Conservation (phyloP, 2,797 vertebrate genomes). For the Mycteria americana region DNA sequence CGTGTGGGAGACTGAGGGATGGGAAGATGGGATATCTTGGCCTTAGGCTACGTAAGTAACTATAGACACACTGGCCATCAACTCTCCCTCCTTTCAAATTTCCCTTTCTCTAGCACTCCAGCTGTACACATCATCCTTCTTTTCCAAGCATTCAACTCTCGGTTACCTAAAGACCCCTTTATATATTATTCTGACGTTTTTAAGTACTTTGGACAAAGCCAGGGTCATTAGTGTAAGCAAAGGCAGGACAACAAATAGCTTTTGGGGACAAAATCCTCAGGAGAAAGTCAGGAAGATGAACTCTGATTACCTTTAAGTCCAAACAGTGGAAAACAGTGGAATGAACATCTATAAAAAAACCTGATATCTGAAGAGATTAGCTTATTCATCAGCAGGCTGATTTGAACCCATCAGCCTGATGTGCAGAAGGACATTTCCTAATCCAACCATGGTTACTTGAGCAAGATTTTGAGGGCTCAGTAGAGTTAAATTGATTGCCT, state of each 20-base stretch:
- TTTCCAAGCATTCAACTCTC: neutral
- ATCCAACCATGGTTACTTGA: neutral
- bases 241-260: neutral
- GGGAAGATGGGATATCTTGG: neutral
- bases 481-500: slow-evolving; percentile 40
- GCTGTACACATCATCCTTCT: neutral
- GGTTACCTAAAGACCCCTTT: neutral
- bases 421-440: neutral
- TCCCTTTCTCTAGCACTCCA: neutral
- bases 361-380: neutral
- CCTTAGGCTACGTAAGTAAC: neutral
- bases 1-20: neutral
- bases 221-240: fast-evolving
- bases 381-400: neutral
- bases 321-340: neutral
- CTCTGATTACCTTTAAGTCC: neutral
- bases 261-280: neutral
- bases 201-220: neutral
- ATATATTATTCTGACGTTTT: neutral
- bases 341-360: neutral
- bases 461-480: neutral
- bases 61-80: neutral
- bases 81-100: neutral
- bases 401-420: neutral
- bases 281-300: neutral